Evolutionary conservation across 2,797 vertebrate species (phyloP).

Genomic region (Heteromormyrus szaboi): DNA sequence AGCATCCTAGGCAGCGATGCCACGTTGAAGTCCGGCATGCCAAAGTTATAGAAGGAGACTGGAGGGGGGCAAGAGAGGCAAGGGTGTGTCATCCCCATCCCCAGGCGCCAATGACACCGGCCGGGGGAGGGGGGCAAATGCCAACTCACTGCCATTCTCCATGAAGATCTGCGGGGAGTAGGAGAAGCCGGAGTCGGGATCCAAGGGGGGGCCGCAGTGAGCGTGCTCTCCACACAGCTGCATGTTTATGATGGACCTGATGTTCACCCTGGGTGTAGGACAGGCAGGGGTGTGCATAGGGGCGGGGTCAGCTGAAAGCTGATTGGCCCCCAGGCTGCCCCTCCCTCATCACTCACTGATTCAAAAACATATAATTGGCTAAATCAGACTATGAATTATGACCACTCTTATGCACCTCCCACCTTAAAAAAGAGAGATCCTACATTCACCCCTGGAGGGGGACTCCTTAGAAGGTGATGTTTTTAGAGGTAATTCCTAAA

Average conservation of each 20-base stretch:
- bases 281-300: not conserved
- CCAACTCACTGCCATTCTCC: constrained; percentile 67
- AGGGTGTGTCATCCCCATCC: not conserved
- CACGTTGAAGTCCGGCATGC: constrained; percentile 71
- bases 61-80: not conserved
- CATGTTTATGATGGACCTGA: constrained; percentile 71
- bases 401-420: not conserved
- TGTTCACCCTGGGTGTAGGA: constrained; percentile 55
- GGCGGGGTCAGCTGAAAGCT: not conserved
- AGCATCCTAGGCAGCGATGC: constrained; percentile 61
- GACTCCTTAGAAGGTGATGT: not conserved
- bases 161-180: constrained; percentile 73
- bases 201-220: constrained; percentile 64
- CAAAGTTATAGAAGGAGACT: constrained; percentile 80
- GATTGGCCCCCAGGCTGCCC: not conserved
- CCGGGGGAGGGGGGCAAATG: not conserved
- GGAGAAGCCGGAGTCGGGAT: constrained; percentile 66
- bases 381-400: not conserved
- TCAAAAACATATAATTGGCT: not conserved
- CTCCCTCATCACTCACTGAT: not conserved
- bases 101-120: not conserved
- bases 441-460: not conserved
- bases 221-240: constrained; percentile 71
- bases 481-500: not conserved
- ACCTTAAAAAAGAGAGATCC: not conserved